phyloP scores from a whole-genome alignment of 2,888 invertebrate genomes.

The Hydroisotoma schaefferi region DNA sequence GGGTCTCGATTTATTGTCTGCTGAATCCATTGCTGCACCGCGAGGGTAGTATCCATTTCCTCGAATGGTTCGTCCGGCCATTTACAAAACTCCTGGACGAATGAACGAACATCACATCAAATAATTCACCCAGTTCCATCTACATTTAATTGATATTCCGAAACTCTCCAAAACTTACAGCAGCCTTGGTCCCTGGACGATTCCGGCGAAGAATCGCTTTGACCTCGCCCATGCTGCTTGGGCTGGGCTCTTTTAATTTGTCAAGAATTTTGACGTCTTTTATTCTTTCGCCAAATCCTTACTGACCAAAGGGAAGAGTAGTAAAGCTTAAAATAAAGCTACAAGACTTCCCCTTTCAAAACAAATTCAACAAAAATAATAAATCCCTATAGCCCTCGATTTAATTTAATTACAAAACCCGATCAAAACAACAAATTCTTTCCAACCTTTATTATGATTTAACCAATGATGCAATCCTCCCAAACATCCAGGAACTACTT shows the following conservation, averaged over 20 bases:
- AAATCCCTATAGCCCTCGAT: no score
- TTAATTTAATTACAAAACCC: no score
- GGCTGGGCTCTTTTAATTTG: conserved; percentile 22
- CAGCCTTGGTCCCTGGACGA: conserved; percentile 84
- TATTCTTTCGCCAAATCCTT: no score
- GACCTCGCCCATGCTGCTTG: conserved; percentile 68
- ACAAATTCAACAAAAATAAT: no score
- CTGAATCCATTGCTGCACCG: conserved; percentile 98
- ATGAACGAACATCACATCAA: not conserved
- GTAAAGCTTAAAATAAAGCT: no score
- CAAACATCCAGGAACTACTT: no score
- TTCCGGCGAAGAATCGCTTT: conserved; percentile 79
- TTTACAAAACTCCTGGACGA: conserved; percentile 79
- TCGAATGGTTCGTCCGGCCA: conserved; percentile 99
- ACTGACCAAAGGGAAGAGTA: no score
- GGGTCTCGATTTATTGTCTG: conserved; percentile 92
- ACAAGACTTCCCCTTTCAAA: no score
- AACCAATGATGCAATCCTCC: no score
- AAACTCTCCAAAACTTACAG: conserved; percentile 58
- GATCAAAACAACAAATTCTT: no score
- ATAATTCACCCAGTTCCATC: not conserved
- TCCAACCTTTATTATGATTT: no score
- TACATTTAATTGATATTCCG: not conserved
- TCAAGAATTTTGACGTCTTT: conserved; percentile 22
- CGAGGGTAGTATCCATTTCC: conserved; percentile 98